These are phyloP conservation scores for Sarcophaga variegata DNA, from an alignment of 2,888 invertebrate species.

Conservation along the genomic window DNA sequence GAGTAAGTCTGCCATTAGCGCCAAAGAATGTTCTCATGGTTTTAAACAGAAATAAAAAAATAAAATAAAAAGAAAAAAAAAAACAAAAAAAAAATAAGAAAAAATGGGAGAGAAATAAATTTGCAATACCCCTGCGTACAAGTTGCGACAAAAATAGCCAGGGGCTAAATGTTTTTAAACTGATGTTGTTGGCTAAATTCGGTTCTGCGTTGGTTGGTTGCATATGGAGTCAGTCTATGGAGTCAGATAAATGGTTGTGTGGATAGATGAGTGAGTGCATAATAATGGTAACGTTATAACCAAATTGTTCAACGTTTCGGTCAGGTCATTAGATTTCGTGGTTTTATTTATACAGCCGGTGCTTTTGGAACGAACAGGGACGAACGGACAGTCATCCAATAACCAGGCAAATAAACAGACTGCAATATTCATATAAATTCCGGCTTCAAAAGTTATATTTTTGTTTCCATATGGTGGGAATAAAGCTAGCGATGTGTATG, in stretches of 20 bases:
- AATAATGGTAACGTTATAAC: conserved; percentile 66
- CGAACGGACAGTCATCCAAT: neutral
- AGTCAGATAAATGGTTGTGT: conserved; percentile 23
- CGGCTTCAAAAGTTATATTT: conserved; percentile 54
- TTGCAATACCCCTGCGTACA: conserved; percentile 66
- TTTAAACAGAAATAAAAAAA: conserved; percentile 68
- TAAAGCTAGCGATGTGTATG: conserved; percentile 33
- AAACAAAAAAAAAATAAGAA: conserved; percentile 75
- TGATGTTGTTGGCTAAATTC: conserved; percentile 60
- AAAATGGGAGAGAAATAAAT: conserved; percentile 73
- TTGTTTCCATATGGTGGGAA: conserved; percentile 47
- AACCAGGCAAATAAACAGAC: neutral
- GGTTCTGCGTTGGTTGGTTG: conserved; percentile 27
- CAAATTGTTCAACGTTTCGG: conserved; percentile 60
- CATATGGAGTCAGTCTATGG: conserved; percentile 1
- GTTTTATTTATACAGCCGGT: conserved; percentile 56
- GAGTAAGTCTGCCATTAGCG: conserved; percentile 80
- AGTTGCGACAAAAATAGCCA: conserved; percentile 74
- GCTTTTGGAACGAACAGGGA: conserved; percentile 52
- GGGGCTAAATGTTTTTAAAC: conserved; percentile 70
- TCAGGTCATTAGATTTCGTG: conserved; percentile 62
- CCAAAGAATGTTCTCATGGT: conserved; percentile 81
- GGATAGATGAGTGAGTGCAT: conserved; percentile 66
- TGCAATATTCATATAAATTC: conserved; percentile 26
- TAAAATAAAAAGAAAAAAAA: conserved; percentile 40